A percentile compares a stretch with the other conserved stretches of the same genome.
These are phyloP conservation scores for Archegozetes longisetosus DNA, from an alignment of 1,140 invertebrate genomes.

Conservation along the genomic window DNA sequence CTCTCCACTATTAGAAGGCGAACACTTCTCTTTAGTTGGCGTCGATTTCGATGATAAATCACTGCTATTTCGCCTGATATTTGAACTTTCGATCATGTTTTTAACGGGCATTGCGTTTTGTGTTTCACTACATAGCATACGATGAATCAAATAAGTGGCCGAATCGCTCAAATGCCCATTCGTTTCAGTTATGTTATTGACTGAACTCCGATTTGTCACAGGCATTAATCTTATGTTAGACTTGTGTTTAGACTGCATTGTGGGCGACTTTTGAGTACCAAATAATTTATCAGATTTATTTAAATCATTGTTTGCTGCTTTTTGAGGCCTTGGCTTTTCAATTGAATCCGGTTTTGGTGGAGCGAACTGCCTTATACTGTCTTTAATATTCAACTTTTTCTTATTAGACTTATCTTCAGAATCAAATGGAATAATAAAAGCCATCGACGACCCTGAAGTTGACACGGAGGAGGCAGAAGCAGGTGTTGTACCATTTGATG, in stretches of 20 bases:
- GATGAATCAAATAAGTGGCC: conserved; percentile 10
- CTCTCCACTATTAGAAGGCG: background rate
- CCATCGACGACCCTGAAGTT: background rate
- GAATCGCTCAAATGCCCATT: conserved; percentile 11
- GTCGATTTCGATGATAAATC: background rate
- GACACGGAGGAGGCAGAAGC: too few relatives aligned
- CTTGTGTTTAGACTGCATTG: too few relatives aligned
- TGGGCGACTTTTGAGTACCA: background rate
- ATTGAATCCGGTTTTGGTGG: background rate
- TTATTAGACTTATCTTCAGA: background rate
- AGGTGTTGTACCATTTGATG: too few relatives aligned
- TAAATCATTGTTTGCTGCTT: background rate
- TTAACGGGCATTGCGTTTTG: background rate
- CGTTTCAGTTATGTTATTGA: background rate
- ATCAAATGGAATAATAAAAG: background rate
- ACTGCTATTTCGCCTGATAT: background rate
- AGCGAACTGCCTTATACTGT: background rate
- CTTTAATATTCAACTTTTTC: background rate
- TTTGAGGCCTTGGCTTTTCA: background rate
- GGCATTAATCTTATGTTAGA: too few relatives aligned
- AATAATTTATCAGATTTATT: background rate
- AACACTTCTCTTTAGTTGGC: background rate
- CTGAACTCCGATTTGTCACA: too few relatives aligned
- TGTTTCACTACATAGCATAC: background rate
- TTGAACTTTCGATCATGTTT: background rate